Conservation (phyloP, 1,140 invertebrate genomes). For the Battus philenor region DNA sequence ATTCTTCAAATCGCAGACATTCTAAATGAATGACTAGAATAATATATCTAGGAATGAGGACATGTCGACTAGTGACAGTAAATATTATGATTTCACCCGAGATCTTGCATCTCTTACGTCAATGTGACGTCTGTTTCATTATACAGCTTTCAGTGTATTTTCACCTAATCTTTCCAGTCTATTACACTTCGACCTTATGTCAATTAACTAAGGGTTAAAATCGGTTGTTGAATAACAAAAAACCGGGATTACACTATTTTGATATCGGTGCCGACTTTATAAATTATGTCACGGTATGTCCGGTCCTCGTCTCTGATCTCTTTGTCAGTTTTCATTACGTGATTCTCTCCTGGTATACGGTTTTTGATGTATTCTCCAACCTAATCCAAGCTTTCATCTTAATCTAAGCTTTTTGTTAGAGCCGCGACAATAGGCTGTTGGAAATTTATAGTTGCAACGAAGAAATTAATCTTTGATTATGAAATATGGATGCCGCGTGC, state of each 20-base stretch:
- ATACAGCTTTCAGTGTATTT: conserved; percentile 47
- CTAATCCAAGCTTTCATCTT: conserved; percentile 40
- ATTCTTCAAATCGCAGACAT: conserved; percentile 18
- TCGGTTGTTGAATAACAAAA: conserved; percentile 26
- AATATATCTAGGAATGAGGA: conserved; percentile 57
- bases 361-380: conserved; percentile 46
- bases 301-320: conserved; percentile 58
- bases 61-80: conserved; percentile 56
- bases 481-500: conserved; percentile 20
- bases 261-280: conserved; percentile 56
- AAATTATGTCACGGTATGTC: conserved; percentile 67
- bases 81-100: conserved; percentile 68
- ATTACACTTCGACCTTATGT: conserved; percentile 33
- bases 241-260: conserved; percentile 53
- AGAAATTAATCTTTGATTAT: conserved; percentile 20
- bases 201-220: conserved; percentile 36
- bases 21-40: conserved; percentile 37
- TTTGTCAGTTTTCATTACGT: conserved; percentile 47
- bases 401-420: conserved; percentile 25
- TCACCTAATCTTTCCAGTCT: conserved; percentile 37
- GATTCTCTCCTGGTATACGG: conserved; percentile 36
- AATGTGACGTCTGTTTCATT: conserved; percentile 73
- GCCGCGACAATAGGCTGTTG: conserved; percentile 44
- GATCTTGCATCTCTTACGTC: conserved; percentile 68
- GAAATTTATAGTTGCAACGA: conserved; percentile 32